phyloP scores from a whole-genome alignment of 2,113 vertebrate species.

The Dolichallabes microphthalmus region DNA sequence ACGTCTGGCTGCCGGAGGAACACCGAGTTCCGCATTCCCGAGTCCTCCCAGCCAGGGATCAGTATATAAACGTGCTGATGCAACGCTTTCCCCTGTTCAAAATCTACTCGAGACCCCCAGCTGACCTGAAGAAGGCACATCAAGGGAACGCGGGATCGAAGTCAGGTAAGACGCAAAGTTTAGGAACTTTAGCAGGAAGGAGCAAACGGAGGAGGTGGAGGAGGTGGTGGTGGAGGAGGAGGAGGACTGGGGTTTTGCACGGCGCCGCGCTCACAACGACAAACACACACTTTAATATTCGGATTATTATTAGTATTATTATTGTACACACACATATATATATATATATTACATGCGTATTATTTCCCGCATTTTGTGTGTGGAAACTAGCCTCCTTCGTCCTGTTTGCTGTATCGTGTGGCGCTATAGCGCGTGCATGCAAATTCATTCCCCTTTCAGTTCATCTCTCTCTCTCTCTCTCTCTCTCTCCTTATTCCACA shows the following conservation, averaged over 20 bases:
- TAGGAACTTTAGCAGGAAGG: conserved; percentile 31
- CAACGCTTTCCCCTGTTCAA: conserved; percentile 83
- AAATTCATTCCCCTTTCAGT: background rate
- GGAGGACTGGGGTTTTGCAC: conserved; percentile 22
- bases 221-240: background rate
- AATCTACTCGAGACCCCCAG: conserved; percentile 75
- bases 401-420: background rate
- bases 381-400: too few species aligned
- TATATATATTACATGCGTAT: background rate
- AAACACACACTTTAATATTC: background rate
- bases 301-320: too few species aligned
- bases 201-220: background rate
- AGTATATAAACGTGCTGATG: conserved; percentile 87
- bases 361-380: background rate
- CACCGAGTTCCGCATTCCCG: conserved; percentile 93
- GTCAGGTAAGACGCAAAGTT: conserved; percentile 73
- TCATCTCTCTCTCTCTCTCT: background rate
- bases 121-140: conserved; percentile 74
- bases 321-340: too few species aligned
- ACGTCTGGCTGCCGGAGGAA: conserved; percentile 82
- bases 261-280: conserved; percentile 32
- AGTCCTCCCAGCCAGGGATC: conserved; percentile 91
- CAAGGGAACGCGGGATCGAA: conserved; percentile 72
- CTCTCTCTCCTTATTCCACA: background rate
- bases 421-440: conserved; percentile 1